phyloP scores from a whole-genome alignment of 2,888 invertebrate genomes.

The Hemicrepidius hirtus region DNA sequence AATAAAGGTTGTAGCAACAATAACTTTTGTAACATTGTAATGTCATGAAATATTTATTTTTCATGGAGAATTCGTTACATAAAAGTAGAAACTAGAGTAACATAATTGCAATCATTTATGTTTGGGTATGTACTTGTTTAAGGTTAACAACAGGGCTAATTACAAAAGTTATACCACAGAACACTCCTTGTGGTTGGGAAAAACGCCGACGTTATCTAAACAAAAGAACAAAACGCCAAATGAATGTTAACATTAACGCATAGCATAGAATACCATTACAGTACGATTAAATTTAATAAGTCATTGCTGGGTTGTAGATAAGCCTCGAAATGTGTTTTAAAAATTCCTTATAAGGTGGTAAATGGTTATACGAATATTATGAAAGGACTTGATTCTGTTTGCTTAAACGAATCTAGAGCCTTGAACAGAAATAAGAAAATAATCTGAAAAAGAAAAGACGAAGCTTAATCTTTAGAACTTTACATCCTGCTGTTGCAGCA shows the following conservation, averaged over 20 bases:
- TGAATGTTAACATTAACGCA: slow-evolving; percentile 22
- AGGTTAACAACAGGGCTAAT: slow-evolving; percentile 6
- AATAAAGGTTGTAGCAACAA: too few species aligned
- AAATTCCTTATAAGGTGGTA: slow-evolving; percentile 19
- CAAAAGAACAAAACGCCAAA: slow-evolving; percentile 20
- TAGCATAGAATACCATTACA: slow-evolving; percentile 26
- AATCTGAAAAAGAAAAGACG: slow-evolving; percentile 10
- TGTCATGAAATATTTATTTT: too few species aligned
- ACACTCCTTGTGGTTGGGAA: neutral
- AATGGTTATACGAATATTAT: slow-evolving; percentile 10
- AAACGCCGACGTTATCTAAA: slow-evolving; percentile 22
- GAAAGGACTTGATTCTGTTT: slow-evolving; percentile 22
- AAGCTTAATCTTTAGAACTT: neutral
- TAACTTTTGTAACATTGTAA: too few species aligned
- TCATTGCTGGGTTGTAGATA: slow-evolving; percentile 29
- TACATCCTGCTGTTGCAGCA: slow-evolving; percentile 4
- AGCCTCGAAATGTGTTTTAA: slow-evolving; percentile 30
- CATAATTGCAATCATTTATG: slow-evolving; percentile 9
- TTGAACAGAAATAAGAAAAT: slow-evolving; percentile 14
- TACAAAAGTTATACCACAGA: slow-evolving; percentile 11
- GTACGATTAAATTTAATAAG: slow-evolving; percentile 39
- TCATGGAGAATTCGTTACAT: too few species aligned
- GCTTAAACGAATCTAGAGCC: slow-evolving; percentile 19
- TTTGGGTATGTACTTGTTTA: slow-evolving; percentile 2
- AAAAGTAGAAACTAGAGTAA: neutral